Evolutionary conservation across 2,888 invertebrate genomes (phyloP).

Genomic region (Microchrysa polita): DNA sequence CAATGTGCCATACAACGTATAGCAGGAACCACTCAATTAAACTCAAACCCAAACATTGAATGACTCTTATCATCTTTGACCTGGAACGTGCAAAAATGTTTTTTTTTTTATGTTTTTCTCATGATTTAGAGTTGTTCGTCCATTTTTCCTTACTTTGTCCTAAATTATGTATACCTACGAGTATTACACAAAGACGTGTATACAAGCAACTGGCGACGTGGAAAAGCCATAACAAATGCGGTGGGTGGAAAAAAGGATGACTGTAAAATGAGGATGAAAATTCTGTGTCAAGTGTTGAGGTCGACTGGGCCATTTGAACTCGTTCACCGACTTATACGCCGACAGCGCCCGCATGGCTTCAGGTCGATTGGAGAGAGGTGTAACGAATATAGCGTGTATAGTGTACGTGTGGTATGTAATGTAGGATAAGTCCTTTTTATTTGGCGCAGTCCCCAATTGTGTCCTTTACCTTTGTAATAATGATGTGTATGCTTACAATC

Average conservation of each 20-base stretch:
- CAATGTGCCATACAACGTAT: too few species aligned
- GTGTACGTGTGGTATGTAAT: background rate
- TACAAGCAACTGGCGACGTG: background rate
- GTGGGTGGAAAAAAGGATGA: background rate
- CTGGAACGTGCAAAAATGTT: background rate
- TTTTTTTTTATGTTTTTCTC: background rate
- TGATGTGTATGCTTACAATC: slow-evolving; percentile 1
- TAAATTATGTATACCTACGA: slow-evolving; percentile 27
- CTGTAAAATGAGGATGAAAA: background rate
- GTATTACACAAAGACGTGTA: slow-evolving; percentile 13
- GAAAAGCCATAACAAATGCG: background rate
- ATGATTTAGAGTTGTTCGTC: background rate
- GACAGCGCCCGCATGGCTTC: slow-evolving; percentile 8
- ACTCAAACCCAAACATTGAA: background rate
- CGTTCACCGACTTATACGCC: background rate
- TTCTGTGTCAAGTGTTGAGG: slow-evolving; percentile 24
- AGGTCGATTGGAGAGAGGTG: background rate
- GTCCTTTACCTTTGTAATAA: slow-evolving; percentile 8
- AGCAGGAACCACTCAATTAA: background rate
- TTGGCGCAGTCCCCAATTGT: background rate
- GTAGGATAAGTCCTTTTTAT: background rate
- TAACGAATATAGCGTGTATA: background rate
- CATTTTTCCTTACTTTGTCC: slow-evolving; percentile 25
- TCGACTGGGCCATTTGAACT: slow-evolving; percentile 3
- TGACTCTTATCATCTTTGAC: slow-evolving; percentile 5